Evolutionary conservation across 2,113 vertebrate genomes (phyloP), one percentile per base, ranked within the genome.

Genomic region (Phycodurus eques): DNA sequence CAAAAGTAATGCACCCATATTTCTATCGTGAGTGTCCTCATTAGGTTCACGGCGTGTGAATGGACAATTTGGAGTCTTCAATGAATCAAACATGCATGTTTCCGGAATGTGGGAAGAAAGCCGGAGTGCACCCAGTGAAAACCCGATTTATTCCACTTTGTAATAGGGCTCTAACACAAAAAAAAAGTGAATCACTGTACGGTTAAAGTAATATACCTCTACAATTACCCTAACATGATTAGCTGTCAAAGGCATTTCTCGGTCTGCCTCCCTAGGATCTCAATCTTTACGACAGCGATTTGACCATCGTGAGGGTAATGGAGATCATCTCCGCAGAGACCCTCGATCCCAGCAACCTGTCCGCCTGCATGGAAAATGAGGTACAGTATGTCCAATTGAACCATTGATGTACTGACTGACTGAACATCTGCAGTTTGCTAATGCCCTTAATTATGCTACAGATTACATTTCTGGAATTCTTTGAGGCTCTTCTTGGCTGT

Each of bases 381-480:
- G 97, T 96, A 12, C 19, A 22, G 0, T 9, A 22, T 11, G 3
- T 11, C 20, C n/a, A 54, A n/a, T 54, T 6, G 3, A 57, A 57
- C 3, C 11, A 1, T 10, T 27, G 11, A 27, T 0, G 11, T 13
- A 22, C 3, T 54, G 5, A 27, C 19, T 31, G 17, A 8, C 35
- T 39, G 35, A 19, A 17, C 15, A 4, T 51, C 6, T 8, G 49
- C 10, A 46, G 15, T 59, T 59, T 14, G 56, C 33, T 35, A 15
- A 2, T 61, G 12, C 11, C 19, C 1, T 31, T 61, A 17, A 22
- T 31, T 53, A 12, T 15, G 19, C 12, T 62, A 1, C 63, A 99
- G 97, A 80, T 98, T 57, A 93, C 93, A 1, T 97, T 98, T 87
- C 93, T 99, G 74, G 97, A 98, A 69, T 99, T 98, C 89, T 94